Evolutionary conservation across 2,797 vertebrate genomes (phyloP).

Genomic region (Enteromius argenteus): DNA sequence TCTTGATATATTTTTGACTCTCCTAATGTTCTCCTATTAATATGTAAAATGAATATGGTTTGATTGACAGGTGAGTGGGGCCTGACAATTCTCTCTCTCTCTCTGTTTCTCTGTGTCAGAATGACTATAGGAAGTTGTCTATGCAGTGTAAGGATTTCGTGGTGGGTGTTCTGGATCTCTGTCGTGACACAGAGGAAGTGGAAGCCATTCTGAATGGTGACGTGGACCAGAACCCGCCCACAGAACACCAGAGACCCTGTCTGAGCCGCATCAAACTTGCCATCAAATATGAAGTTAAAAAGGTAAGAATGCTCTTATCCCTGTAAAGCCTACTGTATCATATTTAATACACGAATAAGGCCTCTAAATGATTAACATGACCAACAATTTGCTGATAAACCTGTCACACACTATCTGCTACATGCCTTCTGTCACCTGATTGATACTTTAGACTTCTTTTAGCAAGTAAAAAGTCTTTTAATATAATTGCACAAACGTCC

Average conservation of each 20-base stretch:
- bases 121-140: slow-evolving; percentile 96
- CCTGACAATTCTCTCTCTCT: background rate
- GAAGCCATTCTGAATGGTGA: slow-evolving; percentile 96
- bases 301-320: slow-evolving; percentile 77
- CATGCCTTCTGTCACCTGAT: background rate
- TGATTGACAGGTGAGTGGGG: background rate
- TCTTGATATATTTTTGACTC: background rate
- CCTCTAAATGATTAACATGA: background rate
- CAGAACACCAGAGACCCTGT: slow-evolving; percentile 89
- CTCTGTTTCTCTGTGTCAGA: slow-evolving; percentile 74
- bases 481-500: too few relatives aligned
- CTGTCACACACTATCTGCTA: too few relatives aligned
- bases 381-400: background rate
- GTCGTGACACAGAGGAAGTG: slow-evolving; percentile 94
- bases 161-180: slow-evolving; percentile 94
- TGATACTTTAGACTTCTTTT: background rate
- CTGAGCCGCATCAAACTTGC: slow-evolving; percentile 92
- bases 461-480: background rate
- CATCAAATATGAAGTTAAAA: slow-evolving; percentile 97
- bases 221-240: slow-evolving; percentile 85
- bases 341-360: background rate
- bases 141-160: slow-evolving; percentile 99
- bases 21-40: background rate
- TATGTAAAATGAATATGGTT: background rate
- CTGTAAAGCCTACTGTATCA: background rate